These are phyloP conservation scores for Allolobophora icterica DNA, from an alignment of 2,888 invertebrate genomes.

Conservation along the genomic window DNA sequence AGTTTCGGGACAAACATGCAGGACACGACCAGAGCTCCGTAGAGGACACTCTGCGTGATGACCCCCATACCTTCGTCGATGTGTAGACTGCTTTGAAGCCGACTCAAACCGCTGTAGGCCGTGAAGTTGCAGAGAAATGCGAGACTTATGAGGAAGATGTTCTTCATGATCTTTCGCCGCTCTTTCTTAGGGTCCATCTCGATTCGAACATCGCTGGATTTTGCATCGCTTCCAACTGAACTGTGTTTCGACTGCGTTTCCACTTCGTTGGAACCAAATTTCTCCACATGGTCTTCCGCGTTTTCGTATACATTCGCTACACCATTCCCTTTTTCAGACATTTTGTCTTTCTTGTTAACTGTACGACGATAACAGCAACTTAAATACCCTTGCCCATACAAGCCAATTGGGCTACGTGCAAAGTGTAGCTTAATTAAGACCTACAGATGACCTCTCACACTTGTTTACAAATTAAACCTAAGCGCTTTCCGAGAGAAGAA, in stretches of 20 bases:
- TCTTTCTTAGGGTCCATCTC: slow-evolving; percentile 34
- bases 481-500: neutral
- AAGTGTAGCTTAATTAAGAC: neutral
- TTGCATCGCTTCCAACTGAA: neutral
- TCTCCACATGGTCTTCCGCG: neutral
- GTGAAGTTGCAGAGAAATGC: slow-evolving; percentile 95
- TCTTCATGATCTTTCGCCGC: slow-evolving; percentile 78
- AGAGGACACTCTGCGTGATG: slow-evolving; percentile 86
- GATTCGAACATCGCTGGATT: neutral
- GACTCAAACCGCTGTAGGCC: slow-evolving; percentile 79
- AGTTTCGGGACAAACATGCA: slow-evolving; percentile 81
- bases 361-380: neutral
- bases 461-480: neutral
- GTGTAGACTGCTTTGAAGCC: slow-evolving; percentile 86
- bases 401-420: neutral
- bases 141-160: slow-evolving; percentile 85
- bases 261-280: neutral
- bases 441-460: no score
- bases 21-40: slow-evolving; percentile 90
- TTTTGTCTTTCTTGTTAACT: neutral
- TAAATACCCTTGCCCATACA: neutral
- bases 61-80: slow-evolving; percentile 87
- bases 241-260: neutral
- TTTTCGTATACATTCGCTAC: neutral
- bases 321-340: neutral